Percentiles rank a stretch among this genome's conserved stretches.
Conservation (phyloP, 2,113 vertebrate species). For the Microcebus griseorufus region DNA sequence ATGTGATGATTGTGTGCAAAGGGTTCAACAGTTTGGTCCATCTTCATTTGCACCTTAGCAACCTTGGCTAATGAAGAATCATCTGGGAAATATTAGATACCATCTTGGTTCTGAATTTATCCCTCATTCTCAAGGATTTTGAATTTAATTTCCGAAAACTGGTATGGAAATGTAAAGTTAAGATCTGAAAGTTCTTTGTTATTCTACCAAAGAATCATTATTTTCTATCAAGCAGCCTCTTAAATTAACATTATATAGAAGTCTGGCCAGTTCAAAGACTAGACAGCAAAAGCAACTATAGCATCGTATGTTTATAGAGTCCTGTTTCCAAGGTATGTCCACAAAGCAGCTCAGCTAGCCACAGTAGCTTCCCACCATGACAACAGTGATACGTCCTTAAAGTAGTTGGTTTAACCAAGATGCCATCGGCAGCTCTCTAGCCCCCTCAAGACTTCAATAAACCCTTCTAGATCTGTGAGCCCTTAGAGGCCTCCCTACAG, state of each 20-base stretch:
- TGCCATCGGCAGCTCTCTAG: not conserved
- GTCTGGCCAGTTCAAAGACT: conserved; percentile 39
- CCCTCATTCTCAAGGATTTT: not conserved
- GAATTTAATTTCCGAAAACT: conserved; percentile 1
- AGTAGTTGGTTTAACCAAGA: not conserved
- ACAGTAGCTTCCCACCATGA: not conserved
- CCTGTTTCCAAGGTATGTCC: not conserved
- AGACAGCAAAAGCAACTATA: not conserved
- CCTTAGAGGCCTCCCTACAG: not conserved
- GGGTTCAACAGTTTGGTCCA: not conserved
- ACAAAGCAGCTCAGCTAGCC: not conserved
- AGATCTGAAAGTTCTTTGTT: not conserved
- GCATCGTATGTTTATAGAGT: not conserved
- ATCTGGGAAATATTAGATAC: not conserved
- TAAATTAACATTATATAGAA: conserved; percentile 13
- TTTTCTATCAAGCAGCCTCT: not conserved
- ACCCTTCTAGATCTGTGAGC: not conserved
- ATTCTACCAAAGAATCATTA: not conserved
- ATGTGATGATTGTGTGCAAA: not conserved
- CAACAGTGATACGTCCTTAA: not conserved
- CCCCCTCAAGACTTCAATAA: not conserved
- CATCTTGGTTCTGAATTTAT: not conserved
- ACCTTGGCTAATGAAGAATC: not conserved
- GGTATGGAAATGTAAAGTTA: not conserved
- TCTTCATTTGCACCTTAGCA: not conserved